Evolutionary conservation across 2,113 vertebrate genomes (phyloP), one percentile per base, ranked within the genome.

Genomic region (Terrapene triunguis): DNA sequence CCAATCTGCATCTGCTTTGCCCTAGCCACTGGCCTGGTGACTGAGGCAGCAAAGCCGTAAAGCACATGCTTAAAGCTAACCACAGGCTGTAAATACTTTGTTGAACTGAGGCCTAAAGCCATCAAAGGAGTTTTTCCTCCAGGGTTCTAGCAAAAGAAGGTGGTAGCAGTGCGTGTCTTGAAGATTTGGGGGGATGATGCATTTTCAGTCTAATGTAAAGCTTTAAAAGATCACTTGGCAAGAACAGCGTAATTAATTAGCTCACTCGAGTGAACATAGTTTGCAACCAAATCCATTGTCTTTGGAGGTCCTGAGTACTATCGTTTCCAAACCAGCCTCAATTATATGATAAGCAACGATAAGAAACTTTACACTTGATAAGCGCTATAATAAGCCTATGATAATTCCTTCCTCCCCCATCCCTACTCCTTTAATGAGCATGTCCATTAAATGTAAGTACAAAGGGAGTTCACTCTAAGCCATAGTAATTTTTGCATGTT

Each of bases 391-490:
- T 94, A 93, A 54, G 85, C 38, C 81, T 85, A 80, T 59, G 76
- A 32, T 55, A 38, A 59, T 32, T 54, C 54, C 78, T 93, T 88
- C 65, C 55, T 88, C 88, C 85, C 89, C 27, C 78, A 84, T 88
- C 84, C 92, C 90, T 48, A 87, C 94, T 88, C 83, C 95, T 92
- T 90, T 69, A 97, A 98, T 93, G 93, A 97, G 94, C 95, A 83
- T 94, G 90, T 54, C 96, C 95, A 87, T 95, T 95, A 96, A 92
- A 89, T 98, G 89, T 91, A 98, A 98, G 96, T 97, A 97, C 95
- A 98, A 94, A 97, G 98, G 97, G 92, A 97, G 97, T 97, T 98
- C 93, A 95, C 98, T 74, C 93, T 76, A 92, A 95, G 97, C 96
- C 97, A 97, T 84, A 91, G 91, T 98, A 98, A 96, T 93, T 98